These are phyloP conservation scores for Volucella inanis DNA, from an alignment of 2,888 invertebrate species.

Conservation along the genomic window DNA sequence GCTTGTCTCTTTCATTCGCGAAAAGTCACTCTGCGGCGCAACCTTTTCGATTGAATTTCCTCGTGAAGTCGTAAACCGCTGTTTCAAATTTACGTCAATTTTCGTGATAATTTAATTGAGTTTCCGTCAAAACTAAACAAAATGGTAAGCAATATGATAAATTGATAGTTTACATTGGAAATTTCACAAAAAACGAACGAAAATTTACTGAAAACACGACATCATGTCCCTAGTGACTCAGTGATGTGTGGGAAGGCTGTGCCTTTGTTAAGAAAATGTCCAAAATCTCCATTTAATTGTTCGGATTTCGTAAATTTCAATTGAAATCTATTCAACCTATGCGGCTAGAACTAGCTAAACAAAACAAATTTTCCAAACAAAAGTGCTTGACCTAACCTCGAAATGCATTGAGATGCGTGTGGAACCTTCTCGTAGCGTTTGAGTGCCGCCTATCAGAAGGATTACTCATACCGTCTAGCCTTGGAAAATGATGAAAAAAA, in stretches of 20 bases:
- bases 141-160: conserved; percentile 59
- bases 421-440: conserved; percentile 65
- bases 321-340: neutral
- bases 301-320: accelerated
- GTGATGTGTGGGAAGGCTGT: conserved; percentile 37
- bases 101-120: conserved; percentile 53
- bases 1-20: conserved; percentile 61
- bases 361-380: conserved; percentile 39
- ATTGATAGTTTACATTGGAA: neutral
- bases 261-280: conserved; percentile 3
- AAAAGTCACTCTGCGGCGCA: conserved; percentile 52
- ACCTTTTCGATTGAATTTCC: conserved; percentile 64
- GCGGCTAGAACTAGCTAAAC: neutral
- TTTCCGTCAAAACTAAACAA: conserved; percentile 30
- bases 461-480: conserved; percentile 54
- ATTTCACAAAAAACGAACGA: neutral
- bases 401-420: conserved; percentile 43
- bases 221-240: conserved; percentile 51
- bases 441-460: neutral
- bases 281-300: neutral
- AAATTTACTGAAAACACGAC: conserved; percentile 25
- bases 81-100: conserved; percentile 76
- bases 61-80: conserved; percentile 76
- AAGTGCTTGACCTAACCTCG: conserved; percentile 60
- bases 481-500: neutral